A percentile compares a stretch with the other conserved stretches of the same genome.
Evolutionary conservation across 2,113 vertebrate genomes (phyloP).

Genomic region (Myiopsitta monachus): DNA sequence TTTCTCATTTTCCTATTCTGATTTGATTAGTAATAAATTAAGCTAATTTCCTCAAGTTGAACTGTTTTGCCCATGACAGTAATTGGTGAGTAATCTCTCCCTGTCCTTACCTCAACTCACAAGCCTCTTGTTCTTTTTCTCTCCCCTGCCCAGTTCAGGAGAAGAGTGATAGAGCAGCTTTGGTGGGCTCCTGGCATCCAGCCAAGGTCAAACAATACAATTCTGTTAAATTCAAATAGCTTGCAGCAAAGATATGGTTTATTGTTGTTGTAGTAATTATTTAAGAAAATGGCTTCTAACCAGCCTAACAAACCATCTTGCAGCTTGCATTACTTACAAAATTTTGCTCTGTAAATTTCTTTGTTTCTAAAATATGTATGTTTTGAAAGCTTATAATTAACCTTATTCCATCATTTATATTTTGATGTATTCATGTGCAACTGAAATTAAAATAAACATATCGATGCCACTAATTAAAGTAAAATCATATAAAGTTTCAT

Average conservation of each 20-base stretch:
- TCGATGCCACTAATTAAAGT: slow-evolving; percentile 74
- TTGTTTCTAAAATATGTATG: slow-evolving; percentile 52
- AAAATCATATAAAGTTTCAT: slow-evolving; percentile 73
- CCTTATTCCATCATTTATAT: slow-evolving; percentile 69
- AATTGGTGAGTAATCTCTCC: not conserved
- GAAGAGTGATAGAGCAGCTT: not conserved
- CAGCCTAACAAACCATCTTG: slow-evolving; percentile 30
- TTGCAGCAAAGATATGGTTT: not conserved
- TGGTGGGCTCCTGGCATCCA: not conserved
- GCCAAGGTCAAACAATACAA: not conserved
- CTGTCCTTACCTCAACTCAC: not conserved
- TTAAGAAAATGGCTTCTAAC: slow-evolving; percentile 38
- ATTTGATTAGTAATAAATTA: not conserved
- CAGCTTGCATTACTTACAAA: slow-evolving; percentile 42
- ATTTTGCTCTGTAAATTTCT: slow-evolving; percentile 37
- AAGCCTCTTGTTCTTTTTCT: not conserved
- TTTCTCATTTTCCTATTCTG: not conserved
- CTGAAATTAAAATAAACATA: slow-evolving; percentile 36
- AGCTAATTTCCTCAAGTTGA: not conserved
- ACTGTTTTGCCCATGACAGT: not conserved
- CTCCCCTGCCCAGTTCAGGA: not conserved
- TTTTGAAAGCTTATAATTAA: slow-evolving; percentile 62
- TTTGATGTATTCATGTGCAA: slow-evolving; percentile 67
- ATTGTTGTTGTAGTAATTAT: not conserved
- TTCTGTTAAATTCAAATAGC: slow-evolving; percentile 2